Base-by-base conservation (phyloP, 2,888 invertebrate genomes). In the Hypena proboscidalis region DNA sequence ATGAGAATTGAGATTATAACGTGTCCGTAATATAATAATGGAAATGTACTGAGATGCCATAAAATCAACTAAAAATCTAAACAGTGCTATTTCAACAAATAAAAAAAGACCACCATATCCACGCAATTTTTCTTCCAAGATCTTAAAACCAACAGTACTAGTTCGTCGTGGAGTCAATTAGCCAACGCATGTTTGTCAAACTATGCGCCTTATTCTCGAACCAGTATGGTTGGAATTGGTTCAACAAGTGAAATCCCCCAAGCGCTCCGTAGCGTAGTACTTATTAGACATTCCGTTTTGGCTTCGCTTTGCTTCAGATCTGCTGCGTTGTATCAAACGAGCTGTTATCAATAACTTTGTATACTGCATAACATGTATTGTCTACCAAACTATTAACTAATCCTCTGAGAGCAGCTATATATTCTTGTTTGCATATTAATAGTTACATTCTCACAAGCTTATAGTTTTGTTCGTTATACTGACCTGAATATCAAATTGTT, bases 231-330 rank as follows among this genome's bases (percentile, higher is more conserved):
- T 4, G 5, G 51, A 44, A 55, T 38, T 61, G 15, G 41, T 26
- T 31, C 48, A 41, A 22, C 29, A 14, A 13, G 19, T 8, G 13
- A 33, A 44, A 36, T 31, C 49, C 44, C 48, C 44, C 58, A 61
- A 51, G 52, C 40, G 59, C 61, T 67, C 64, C 61, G 67, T 62
- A 66, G 59, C 47, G n/a, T n/a, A n/a, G n/a, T 47, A 53, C 70
- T 68, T 70, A 68, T 74, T 71, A 72, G 41, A 54, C 50, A 74
- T 73, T 74, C 71, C 54, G 65, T 69, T 70, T 74, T 42, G 41
- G 39, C 50, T 61, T 59, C 55, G 50, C 52, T 25, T 31, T 31
- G 48, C 36, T 33, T 39, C 43, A 5, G 40, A 54, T 38, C 37
- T 14, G 33, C 10, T 29, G 23, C 23, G 22, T 31, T 26, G 32